phyloP scores from a whole-genome alignment of 2,888 invertebrate species.

The Pterostichus madidus region DNA sequence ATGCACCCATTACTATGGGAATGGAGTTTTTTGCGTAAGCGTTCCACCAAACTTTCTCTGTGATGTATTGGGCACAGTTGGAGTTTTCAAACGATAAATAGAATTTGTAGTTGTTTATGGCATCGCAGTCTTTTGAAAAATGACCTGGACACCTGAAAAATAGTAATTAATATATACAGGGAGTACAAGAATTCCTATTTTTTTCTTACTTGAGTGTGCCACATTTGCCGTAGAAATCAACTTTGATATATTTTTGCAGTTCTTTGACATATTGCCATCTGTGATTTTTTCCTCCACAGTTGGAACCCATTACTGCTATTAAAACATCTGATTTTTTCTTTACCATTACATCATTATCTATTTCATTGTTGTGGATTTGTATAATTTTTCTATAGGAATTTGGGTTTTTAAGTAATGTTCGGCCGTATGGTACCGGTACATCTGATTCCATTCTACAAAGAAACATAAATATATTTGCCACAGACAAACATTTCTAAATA shows the following conservation, averaged over 20 bases:
- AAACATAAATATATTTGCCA: neutral
- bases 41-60: conserved; percentile 85
- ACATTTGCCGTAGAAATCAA: conserved; percentile 81
- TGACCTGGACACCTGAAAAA: conserved; percentile 83
- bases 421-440: conserved; percentile 84
- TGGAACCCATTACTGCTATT: conserved; percentile 81
- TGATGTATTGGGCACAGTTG: conserved; percentile 84
- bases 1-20: conserved; percentile 84
- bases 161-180: neutral
- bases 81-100: conserved; percentile 86
- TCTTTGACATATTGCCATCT: conserved; percentile 80
- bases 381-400: conserved; percentile 14
- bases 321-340: conserved; percentile 77
- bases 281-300: conserved; percentile 78
- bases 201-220: conserved; percentile 74
- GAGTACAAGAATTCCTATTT: neutral
- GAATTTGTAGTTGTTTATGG: conserved; percentile 82
- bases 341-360: conserved; percentile 73
- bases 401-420: conserved; percentile 75
- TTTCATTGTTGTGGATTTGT: conserved; percentile 33
- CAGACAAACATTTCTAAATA: no score
- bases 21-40: conserved; percentile 82
- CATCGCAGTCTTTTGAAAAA: conserved; percentile 80
- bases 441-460: conserved; percentile 82
- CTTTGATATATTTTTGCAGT: conserved; percentile 80